These are phyloP conservation scores for Martes martes DNA, from an alignment of 2,113 vertebrate species.

Conservation along the genomic window DNA sequence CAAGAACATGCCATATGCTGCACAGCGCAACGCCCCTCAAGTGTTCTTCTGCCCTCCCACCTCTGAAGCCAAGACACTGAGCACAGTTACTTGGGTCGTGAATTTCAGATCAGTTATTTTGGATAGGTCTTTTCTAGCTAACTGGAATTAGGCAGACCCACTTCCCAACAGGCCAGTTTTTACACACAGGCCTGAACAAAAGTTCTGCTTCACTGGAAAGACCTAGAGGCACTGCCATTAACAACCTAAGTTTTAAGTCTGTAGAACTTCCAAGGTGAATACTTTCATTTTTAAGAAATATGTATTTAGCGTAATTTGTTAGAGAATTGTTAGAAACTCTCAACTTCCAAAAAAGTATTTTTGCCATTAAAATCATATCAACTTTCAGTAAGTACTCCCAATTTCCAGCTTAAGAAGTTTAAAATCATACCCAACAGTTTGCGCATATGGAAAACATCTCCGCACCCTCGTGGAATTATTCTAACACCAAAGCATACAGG, in stretches of 20 bases:
- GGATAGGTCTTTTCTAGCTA: background rate
- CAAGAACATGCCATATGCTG: background rate
- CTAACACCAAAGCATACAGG: background rate
- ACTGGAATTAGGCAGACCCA: background rate
- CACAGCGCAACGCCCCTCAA: background rate
- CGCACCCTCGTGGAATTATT: background rate
- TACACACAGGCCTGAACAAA: background rate
- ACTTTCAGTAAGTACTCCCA: constrained; percentile 6
- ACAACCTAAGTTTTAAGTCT: background rate
- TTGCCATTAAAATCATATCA: background rate
- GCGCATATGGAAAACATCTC: background rate
- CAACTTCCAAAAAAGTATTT: constrained; percentile 20
- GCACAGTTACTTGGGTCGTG: background rate
- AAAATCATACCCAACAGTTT: background rate
- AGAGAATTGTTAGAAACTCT: background rate
- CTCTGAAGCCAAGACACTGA: background rate
- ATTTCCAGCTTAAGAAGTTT: background rate
- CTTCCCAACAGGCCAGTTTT: background rate
- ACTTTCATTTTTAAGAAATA: constrained; percentile 25
- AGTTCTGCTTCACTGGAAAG: background rate
- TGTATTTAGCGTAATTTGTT: background rate
- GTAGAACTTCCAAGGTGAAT: background rate
- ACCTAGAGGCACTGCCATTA: background rate
- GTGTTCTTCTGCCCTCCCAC: background rate
- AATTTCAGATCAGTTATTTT: background rate